Evolutionary conservation across 2,797 vertebrate genomes (phyloP), one percentile per base, ranked within the genome.

Genomic region (Bryconaethiops microstoma): DNA sequence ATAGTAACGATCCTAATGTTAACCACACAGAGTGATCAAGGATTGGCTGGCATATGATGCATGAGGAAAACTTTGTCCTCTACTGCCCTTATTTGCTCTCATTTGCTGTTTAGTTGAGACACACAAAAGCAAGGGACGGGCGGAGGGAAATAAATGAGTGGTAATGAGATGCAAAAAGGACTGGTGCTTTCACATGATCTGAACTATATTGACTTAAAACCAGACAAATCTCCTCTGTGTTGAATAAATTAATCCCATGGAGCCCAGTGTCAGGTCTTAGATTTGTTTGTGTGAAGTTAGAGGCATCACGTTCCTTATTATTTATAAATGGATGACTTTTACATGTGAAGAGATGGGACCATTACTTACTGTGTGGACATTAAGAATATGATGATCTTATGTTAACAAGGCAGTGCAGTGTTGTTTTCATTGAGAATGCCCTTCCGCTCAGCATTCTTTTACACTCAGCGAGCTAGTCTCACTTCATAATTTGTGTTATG

Each of bases 71-170:
- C 42, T 8, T 45, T 45, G 42, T 45, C 42, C 42, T 45, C 42
- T 12, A 1, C 42, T 10, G 42, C 10, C 8, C 42, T 45, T 12
- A 12, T 45, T 45, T 45, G 7, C 42, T 45, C 42, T 45, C 42
- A 45, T 45, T 76, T 8, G 12, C 39, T 17, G 23, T 72, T 63
- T 75, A 1, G 83, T n/a, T 84, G 39, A 21, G 25, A 35, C 13
- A 12, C 23, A 60, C 60, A 63, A 4, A 59, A 59, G 55, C 55
- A 59, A 59, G n/a, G 55, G 55, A 59, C 19, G 8, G n/a, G n/a
- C 7, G n/a, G 8, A 35, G 35, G 4, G 35, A 8, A 9, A n/a
- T n/a, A 59, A 5, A 21, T 5, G 17, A 7, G 7, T 7, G 42
- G 9, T 42, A 45, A 59, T 10, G n/a, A 10, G 55, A 21, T 59